Conservation (phyloP, 35 echinoderm and acorn worm genomes). For the Stichopus chloronotus region DNA sequence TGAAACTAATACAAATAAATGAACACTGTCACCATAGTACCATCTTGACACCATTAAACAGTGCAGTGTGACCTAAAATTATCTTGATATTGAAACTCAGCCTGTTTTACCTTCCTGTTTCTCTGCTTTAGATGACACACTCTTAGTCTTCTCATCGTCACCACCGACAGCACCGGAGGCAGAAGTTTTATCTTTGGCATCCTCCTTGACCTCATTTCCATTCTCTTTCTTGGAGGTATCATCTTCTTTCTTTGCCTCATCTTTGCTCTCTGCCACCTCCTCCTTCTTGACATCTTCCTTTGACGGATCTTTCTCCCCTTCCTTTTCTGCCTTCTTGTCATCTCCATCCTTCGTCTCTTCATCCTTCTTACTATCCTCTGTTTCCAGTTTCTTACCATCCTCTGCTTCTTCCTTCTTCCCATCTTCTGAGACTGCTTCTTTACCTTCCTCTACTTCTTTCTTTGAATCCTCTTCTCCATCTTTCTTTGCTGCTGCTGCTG, state of each 20-base stretch:
- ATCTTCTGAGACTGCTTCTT: conserved; percentile 34
- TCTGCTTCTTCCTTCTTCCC: conserved; percentile 51
- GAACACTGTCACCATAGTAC: too few species aligned
- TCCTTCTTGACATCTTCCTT: not conserved
- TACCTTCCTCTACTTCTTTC: conserved; percentile 24
- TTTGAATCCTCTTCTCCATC: conserved; percentile 38
- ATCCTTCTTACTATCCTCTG: not conserved
- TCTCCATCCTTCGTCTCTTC: conserved; percentile 30
- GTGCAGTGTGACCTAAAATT: too few species aligned
- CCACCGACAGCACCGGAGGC: not conserved
- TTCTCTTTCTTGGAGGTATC: not conserved
- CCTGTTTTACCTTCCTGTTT: conserved; percentile 31
- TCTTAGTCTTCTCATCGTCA: not conserved
- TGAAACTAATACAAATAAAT: not conserved
- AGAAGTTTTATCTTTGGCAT: not conserved
- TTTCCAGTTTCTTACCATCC: conserved; percentile 25
- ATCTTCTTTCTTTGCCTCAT: not conserved
- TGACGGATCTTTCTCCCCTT: conserved; percentile 34
- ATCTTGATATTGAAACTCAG: too few species aligned
- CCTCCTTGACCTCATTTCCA: conserved; percentile 5
- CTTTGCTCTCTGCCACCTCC: not conserved
- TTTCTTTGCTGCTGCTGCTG: conserved; percentile 13
- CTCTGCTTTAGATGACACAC: not conserved
- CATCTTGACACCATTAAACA: too few species aligned
- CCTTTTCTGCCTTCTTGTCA: not conserved